Evolutionary conservation across 2,888 invertebrate species (phyloP), one percentile per base, ranked within the genome.

Genomic region (Synanthedon vespiformis): DNA sequence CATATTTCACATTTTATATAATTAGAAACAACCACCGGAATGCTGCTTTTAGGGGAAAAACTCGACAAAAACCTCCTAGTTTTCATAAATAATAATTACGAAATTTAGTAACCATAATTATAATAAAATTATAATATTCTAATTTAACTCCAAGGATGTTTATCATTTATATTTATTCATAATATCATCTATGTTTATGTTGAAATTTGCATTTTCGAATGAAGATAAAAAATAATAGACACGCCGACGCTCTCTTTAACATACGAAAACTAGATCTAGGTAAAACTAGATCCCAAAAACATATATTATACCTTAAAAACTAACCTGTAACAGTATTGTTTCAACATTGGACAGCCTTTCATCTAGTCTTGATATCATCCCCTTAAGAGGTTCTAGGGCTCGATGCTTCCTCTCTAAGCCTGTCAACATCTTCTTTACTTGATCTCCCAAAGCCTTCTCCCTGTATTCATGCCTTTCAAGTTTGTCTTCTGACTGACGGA

Each of bases 391-490:
- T 62, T 94, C 94, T 48, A 93, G 79, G 1, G 89, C 88, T 58
- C 92, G 88, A 58, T 93, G 91, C 52, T 93, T 90, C 73, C 93
- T 94, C 59, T 94, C 94, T 50, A 95, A 74, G 0, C 89, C 83
- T 1, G 88, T 79, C 56, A 96, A 78, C 51, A 92, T 90, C 70
- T 92, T 93, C 80, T 95, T 95, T 52, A 95, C 69, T 60, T 93
- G 90, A 54, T 95, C 95, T 0, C 94, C 95, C 18, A 95, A 80
- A 0, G 91, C 91, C 58, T 94, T 89, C 74, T 95, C 95, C 11
- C 96, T 87, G 63, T 90, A 91, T 73, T 96, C 95, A 74, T 96
- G 95, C 13, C 95, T 86, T 68, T 95, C 95, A 57, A 96, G 74
- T 79, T 95, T 95, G 68, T 94, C 94, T 58, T 94, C 94, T 51